These are phyloP conservation scores for Pelobates fuscus DNA, from an alignment of 2,113 vertebrate genomes.

Conservation along the genomic window DNA sequence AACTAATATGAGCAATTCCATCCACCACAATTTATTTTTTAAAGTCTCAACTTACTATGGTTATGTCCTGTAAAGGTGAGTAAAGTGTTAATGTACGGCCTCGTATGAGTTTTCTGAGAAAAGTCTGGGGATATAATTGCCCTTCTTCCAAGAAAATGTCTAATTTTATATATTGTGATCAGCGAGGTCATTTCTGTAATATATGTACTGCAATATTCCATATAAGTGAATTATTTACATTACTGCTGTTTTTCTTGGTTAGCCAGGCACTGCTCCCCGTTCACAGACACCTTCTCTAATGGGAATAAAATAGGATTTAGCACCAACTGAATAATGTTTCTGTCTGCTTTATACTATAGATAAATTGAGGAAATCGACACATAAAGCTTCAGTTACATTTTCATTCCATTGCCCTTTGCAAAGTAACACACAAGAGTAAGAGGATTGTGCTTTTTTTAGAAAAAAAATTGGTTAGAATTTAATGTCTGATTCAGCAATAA, in stretches of 20 bases:
- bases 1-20: no score
- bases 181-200: slow-evolving; percentile 43
- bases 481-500: slow-evolving; percentile 28
- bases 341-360: slow-evolving; percentile 49
- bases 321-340: slow-evolving; percentile 49
- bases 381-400: slow-evolving; percentile 46
- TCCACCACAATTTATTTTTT: no score
- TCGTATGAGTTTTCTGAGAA: not conserved
- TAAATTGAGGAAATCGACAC: slow-evolving; percentile 49
- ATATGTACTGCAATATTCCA: slow-evolving; percentile 47
- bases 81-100: slow-evolving; percentile 15
- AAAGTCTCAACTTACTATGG: no score
- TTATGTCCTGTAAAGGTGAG: no score
- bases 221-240: slow-evolving; percentile 49
- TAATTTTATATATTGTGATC: slow-evolving; percentile 44
- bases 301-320: slow-evolving; percentile 51
- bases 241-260: slow-evolving; percentile 48
- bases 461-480: slow-evolving; percentile 9
- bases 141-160: slow-evolving; percentile 39
- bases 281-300: slow-evolving; percentile 46
- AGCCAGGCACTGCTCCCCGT: slow-evolving; percentile 13
- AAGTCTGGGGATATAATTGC: slow-evolving; percentile 37
- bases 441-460: slow-evolving; percentile 3
- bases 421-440: slow-evolving; percentile 23
- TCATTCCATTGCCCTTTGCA: slow-evolving; percentile 46